phyloP scores from a whole-genome alignment of 2,797 vertebrate genomes.

The Myotis pilosus region DNA sequence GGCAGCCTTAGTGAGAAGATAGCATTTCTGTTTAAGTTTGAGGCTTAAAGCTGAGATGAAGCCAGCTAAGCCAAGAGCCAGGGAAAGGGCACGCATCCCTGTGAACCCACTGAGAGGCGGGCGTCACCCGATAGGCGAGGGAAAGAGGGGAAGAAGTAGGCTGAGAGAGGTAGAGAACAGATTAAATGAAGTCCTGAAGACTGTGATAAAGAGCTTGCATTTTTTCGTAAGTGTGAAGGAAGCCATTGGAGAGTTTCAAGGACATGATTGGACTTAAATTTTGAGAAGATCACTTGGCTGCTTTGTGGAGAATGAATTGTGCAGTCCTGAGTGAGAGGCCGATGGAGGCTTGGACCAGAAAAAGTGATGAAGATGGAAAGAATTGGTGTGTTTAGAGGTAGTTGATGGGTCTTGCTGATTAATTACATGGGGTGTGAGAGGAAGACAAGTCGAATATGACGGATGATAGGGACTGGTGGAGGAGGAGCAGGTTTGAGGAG shows the following conservation, averaged over 20 bases:
- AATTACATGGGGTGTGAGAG: neutral
- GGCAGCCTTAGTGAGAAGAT: neutral
- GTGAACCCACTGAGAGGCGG: neutral
- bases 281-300: neutral
- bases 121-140: neutral
- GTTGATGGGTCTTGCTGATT: neutral
- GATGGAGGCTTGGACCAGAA: neutral
- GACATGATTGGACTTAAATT: neutral
- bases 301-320: neutral
- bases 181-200: neutral
- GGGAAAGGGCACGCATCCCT: neutral
- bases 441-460: neutral
- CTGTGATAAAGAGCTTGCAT: neutral
- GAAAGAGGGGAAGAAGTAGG: neutral
- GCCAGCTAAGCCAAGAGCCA: neutral
- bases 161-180: neutral
- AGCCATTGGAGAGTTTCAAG: neutral
- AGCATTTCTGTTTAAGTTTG: neutral
- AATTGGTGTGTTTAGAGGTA: neutral
- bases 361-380: neutral
- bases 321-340: neutral
- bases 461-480: neutral
- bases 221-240: neutral
- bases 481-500: neutral
- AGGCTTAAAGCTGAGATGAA: neutral